Evolutionary conservation across 2,888 invertebrate genomes (phyloP).

Genomic region (Melieria omissa): DNA sequence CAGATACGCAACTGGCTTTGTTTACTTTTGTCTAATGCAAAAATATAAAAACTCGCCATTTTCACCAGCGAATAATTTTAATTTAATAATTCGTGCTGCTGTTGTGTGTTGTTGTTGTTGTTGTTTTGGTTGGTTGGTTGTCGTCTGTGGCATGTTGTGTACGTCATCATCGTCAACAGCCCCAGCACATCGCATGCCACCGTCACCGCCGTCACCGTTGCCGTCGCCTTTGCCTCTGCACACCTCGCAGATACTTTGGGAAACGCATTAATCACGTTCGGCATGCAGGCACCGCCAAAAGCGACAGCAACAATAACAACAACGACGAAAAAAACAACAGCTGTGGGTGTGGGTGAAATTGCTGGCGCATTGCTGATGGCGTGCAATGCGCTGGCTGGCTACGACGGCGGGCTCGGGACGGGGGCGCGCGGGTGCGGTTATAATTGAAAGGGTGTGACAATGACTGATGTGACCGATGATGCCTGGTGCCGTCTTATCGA

Average conservation of each 20-base stretch:
- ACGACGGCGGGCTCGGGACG: not conserved
- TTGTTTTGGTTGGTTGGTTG: slow-evolving; percentile 1
- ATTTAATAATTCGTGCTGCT: slow-evolving; percentile 19
- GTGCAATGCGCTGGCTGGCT: not conserved
- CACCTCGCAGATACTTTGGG: slow-evolving; percentile 45
- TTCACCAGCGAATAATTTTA: slow-evolving; percentile 22
- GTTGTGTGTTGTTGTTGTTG: slow-evolving; percentile 5
- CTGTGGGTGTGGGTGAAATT: slow-evolving; percentile 44
- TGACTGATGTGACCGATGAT: slow-evolving; percentile 59
- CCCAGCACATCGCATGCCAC: not conserved
- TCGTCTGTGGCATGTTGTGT: slow-evolving; percentile 20
- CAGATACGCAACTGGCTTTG: slow-evolving; percentile 20
- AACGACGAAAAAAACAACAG: slow-evolving; percentile 16
- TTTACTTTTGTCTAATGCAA: slow-evolving; percentile 32
- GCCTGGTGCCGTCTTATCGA: slow-evolving; percentile 40
- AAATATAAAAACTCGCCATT: slow-evolving; percentile 6
- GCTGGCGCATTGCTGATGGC: slow-evolving; percentile 1
- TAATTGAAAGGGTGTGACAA: slow-evolving; percentile 58
- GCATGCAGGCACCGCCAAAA: not conserved
- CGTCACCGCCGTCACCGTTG: slow-evolving; percentile 9
- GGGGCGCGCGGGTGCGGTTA: not conserved
- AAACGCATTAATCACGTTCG: slow-evolving; percentile 63
- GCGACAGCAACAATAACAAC: slow-evolving; percentile 14
- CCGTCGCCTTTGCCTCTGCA: not conserved
- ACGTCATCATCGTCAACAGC: not conserved